phyloP scores from a whole-genome alignment of 1,140 invertebrate genomes.

The Brachionus rubens region DNA sequence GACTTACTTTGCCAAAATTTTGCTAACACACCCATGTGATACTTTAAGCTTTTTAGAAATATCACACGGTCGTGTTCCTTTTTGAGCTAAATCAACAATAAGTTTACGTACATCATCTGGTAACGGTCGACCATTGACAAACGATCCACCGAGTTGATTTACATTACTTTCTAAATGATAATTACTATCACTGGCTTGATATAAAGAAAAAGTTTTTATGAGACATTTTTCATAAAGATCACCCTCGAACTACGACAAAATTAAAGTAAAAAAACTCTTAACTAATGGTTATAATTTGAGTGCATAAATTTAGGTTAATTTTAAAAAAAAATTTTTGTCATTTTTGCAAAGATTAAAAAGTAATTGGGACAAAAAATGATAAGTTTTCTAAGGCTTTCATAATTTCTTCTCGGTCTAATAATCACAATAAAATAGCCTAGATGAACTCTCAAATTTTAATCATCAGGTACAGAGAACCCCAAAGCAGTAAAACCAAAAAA shows the following conservation, averaged over 20 bases:
- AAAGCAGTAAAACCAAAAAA: not conserved
- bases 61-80: slow-evolving; percentile 87
- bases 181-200: slow-evolving; percentile 39
- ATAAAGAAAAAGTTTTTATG: not conserved
- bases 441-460: too few species aligned
- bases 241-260: too few species aligned
- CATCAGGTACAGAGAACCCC: not conserved
- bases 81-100: slow-evolving; percentile 89
- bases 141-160: slow-evolving; percentile 95
- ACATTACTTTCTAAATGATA: slow-evolving; percentile 70
- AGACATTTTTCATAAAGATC: not conserved
- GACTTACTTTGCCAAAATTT: slow-evolving; percentile 71
- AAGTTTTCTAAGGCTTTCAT: too few species aligned
- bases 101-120: slow-evolving; percentile 90
- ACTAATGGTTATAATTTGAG: too few species aligned
- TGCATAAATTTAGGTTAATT: too few species aligned
- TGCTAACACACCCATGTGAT: slow-evolving; percentile 90
- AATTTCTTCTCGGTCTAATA: slow-evolving; percentile 10
- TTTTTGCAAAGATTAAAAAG: too few species aligned
- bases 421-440: not conserved
- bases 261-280: too few species aligned
- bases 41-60: slow-evolving; percentile 86
- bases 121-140: slow-evolving; percentile 91
- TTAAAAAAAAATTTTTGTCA: too few species aligned
- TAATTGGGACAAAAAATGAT: too few species aligned